Base-by-base conservation (phyloP, 2,888 invertebrate genomes). In the Drosophila leonis region DNA sequence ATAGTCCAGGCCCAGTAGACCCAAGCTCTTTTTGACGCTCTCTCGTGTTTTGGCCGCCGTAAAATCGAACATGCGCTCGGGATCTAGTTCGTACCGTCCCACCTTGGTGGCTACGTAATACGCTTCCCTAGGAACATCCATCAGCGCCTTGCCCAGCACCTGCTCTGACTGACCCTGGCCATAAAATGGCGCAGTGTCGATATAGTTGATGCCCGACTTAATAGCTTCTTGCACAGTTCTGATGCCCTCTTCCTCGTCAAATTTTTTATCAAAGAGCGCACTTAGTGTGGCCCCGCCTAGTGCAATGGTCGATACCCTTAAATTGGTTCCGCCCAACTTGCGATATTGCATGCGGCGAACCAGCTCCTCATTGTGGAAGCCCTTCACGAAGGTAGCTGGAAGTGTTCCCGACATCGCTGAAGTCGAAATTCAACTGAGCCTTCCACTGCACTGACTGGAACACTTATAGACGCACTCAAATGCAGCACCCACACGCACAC, bases 141-240 rank as follows among this genome's bases (percentile, higher is more conserved):
- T 94, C 4, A 98, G 93, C 2, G 97, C 98, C 94, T 97, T 95
- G 75, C 98, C 98, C 29, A 98, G 93, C n/a, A 96, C 94, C 72
- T 94, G 94, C 93, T 98, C 98, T 0, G 98, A 96, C 74, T 94
- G 94, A 0, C 98, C 97, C 91, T 97, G 96, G 0, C 98, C 98
- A 91, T 98, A 98, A 95, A 96, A 98, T 0, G 98, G 98, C 0
- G 96, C 97, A 0, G 98, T 98, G 92, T 98, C 98, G 68, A 98
- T 95, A 84, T 97, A 98, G 93, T 98, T 98, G 31, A 98, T 94
- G 1, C 98, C 98, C 31, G 94, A 94, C 88, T 95, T 95, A 7
- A 98, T 92, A 0, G 96, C 96, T 80, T 95, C 94, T 63, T 94
- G 94, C 42, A 98, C 94, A 1, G 97, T 95, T 61, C 94, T 93